Conservation (phyloP, 2,113 vertebrate genomes). For the Apodemus speciosus region DNA sequence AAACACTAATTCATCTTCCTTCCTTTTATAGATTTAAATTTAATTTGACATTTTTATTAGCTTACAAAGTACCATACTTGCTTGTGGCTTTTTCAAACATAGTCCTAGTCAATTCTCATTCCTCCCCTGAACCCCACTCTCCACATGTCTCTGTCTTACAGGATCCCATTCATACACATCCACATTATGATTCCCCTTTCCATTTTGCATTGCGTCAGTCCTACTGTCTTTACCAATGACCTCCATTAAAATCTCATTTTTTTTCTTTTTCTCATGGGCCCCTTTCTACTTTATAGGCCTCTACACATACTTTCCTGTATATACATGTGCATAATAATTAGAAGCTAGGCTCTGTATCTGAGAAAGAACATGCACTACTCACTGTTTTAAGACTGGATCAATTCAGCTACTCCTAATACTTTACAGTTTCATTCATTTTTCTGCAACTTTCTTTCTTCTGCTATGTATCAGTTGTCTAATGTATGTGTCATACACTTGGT, state of each 20-base stretch:
- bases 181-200: neutral
- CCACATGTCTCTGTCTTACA: neutral
- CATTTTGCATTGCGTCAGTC: neutral
- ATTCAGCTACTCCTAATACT: neutral
- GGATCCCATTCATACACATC: too few species aligned
- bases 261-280: neutral
- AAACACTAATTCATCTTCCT: neutral
- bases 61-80: neutral
- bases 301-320: neutral
- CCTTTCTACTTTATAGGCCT: neutral
- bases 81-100: neutral
- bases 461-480: neutral
- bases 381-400: neutral
- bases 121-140: fast-evolving
- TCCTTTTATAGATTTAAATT: neutral
- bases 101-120: neutral
- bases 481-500: neutral
- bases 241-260: neutral
- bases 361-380: neutral
- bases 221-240: neutral
- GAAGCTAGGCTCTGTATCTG: neutral
- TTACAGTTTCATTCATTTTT: neutral
- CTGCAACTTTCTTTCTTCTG: neutral
- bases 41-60: neutral
- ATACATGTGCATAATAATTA: neutral